Conservation (phyloP, 2,113 vertebrate genomes). For the Sarotherodon lohbergeri region DNA sequence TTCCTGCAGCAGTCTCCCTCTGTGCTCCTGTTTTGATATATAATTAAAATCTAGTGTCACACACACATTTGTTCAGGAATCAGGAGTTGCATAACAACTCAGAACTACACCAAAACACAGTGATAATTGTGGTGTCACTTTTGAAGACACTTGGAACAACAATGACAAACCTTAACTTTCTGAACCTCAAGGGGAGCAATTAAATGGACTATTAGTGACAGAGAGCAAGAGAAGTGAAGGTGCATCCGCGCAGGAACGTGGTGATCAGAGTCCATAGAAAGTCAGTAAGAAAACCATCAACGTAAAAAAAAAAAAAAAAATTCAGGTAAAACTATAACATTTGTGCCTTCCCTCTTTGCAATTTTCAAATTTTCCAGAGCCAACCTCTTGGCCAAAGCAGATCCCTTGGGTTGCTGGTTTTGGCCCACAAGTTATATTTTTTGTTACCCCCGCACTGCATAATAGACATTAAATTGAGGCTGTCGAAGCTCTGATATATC, state of each 20-base stretch:
- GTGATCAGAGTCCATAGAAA: background rate
- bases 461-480: background rate
- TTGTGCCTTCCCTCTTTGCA: background rate
- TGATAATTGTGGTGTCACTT: background rate
- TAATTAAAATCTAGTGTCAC: background rate
- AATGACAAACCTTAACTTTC: background rate
- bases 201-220: background rate
- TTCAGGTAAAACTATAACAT: background rate
- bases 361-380: background rate
- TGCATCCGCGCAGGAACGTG: background rate
- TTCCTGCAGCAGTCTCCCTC: background rate
- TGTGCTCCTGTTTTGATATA: background rate
- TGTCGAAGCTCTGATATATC: background rate
- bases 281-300: background rate
- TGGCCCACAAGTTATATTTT: background rate
- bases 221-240: background rate
- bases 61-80: background rate
- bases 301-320: background rate
- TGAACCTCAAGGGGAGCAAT: background rate
- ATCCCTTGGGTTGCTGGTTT: background rate
- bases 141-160: background rate
- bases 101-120: background rate
- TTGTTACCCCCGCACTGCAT: background rate
- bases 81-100: background rate
- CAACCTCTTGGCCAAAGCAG: background rate